Base-by-base conservation (phyloP, 2,797 vertebrate genomes). In the Holocentrus rufus region DNA sequence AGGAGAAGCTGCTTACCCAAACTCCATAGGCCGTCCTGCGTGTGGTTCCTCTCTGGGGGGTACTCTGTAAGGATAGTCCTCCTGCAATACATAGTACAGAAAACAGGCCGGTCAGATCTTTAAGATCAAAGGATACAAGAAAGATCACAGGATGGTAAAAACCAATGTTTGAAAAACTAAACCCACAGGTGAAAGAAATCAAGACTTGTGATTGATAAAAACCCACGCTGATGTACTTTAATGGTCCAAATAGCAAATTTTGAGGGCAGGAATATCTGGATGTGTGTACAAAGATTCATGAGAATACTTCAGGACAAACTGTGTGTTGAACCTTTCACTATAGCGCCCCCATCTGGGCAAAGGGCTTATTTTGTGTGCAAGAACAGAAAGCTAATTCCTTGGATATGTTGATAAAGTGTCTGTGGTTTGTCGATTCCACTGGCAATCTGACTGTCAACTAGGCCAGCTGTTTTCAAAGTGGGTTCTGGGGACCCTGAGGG, bases 41-140 rank as follows among this genome's bases (percentile, higher is more conserved):
- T 92, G 92, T 17, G 77, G 59, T 3, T 95, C 94, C 7, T 95
- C 94, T 57, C 92, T 89, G 14, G 89, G 88, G 49, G n/a, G n/a
- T n/a, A 49, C 92, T 90, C 93, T 91, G 89, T 93, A 95, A 46
- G 89, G 71, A 81, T 92, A 94, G 0, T 95, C 94, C 78, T 94
- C 93, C 87, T 93, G 9, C 1, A 60, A 80, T 22, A 54, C 7
- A 68, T 1, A 66, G 14, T 1, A 59, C 49, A 64, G 3, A 66
- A 50, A 65, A 49, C 2, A 46, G 18, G 13, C 30, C 39, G 18
- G 6, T 18, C 17, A 62, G 9, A 62, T 8, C 5, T 56, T 31
- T 49, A 2, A 31, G 15, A 56, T 18, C 2, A 56, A 31, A 31
- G 31, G 25, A 44, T 15, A 44, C 11, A 13, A 44, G 5, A 56